These are phyloP conservation scores for Larimichthys polyactis DNA, from an alignment of 2,113 vertebrate genomes.

Conservation along the genomic window DNA sequence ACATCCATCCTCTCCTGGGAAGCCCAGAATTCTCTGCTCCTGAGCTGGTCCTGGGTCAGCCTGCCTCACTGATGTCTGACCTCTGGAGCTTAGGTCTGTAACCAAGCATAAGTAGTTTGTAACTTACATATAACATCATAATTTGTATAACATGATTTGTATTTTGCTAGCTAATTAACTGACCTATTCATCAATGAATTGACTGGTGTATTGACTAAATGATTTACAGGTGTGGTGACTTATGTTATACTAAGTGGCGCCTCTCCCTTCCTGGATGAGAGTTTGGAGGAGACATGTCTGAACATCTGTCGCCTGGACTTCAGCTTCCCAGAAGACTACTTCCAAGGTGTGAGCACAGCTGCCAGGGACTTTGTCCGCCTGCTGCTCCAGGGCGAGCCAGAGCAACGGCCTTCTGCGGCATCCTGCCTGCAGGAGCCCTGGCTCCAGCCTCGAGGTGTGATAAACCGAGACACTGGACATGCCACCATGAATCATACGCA, in stretches of 20 bases:
- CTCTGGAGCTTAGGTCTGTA: constrained; percentile 91
- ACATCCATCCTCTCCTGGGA: constrained; percentile 93
- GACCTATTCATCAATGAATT: neutral
- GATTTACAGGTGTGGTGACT: constrained; percentile 89
- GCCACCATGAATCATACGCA: constrained; percentile 33
- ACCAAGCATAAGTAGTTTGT: neutral
- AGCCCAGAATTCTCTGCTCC: constrained; percentile 98
- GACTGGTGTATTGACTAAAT: constrained; percentile 11
- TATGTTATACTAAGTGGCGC: constrained; percentile 97
- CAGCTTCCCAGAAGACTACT: constrained; percentile 99
- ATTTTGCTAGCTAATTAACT: neutral
- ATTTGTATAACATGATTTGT: too few species aligned
- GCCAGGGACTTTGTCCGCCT: constrained; percentile 95
- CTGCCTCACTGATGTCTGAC: constrained; percentile 93
- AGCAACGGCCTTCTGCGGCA: constrained; percentile 88
- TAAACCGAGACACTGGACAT: constrained; percentile 44
- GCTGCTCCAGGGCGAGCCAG: constrained; percentile 91
- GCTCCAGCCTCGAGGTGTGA: constrained; percentile 86
- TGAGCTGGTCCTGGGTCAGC: constrained; percentile 97
- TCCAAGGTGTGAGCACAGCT: constrained; percentile 93
- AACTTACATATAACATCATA: neutral
- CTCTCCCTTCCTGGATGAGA: constrained; percentile 98
- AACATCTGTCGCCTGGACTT: constrained; percentile 99
- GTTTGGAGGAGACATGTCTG: constrained; percentile 97
- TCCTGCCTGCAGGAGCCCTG: constrained; percentile 93